Evolutionary conservation across 1,140 invertebrate genomes (phyloP).

Genomic region (Leptestheria dahalacensis): DNA sequence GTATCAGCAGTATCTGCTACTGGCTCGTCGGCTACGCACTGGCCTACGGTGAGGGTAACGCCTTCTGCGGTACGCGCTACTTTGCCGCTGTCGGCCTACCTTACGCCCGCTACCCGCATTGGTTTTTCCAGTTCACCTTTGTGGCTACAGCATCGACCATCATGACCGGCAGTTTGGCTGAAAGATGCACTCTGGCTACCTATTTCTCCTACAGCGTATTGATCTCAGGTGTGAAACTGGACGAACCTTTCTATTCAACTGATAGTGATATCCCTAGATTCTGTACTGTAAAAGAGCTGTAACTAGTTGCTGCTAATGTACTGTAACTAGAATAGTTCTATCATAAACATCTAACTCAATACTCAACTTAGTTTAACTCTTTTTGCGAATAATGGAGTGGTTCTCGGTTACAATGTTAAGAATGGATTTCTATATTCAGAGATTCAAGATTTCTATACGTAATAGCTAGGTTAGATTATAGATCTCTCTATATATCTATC

Average conservation of each 20-base stretch:
- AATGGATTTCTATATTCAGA: too few relatives aligned
- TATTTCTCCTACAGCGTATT: slow-evolving; percentile 38
- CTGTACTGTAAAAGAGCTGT: neutral
- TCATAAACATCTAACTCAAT: too few relatives aligned
- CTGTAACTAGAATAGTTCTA: neutral
- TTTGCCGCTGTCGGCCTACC: slow-evolving; percentile 22
- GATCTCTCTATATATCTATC: too few relatives aligned
- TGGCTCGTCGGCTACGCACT: slow-evolving; percentile 39
- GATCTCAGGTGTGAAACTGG: slow-evolving; percentile 33
- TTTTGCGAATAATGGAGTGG: too few relatives aligned
- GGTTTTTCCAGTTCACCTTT: slow-evolving; percentile 40
- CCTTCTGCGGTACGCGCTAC: slow-evolving; percentile 23
- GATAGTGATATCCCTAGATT: neutral
- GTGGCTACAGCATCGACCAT: slow-evolving; percentile 36
- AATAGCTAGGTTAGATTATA: too few relatives aligned
- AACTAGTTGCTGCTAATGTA: neutral
- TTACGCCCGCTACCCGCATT: slow-evolving; percentile 14
- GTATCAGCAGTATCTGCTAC: slow-evolving; percentile 36
- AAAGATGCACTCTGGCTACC: slow-evolving; percentile 37
- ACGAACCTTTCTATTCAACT: neutral
- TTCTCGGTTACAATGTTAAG: too few relatives aligned
- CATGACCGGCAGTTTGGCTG: slow-evolving; percentile 40
- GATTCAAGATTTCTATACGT: too few relatives aligned
- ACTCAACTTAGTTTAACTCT: too few relatives aligned
- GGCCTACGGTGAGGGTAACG: slow-evolving; percentile 33